phyloP scores from a whole-genome alignment of 1,140 invertebrate species.

The Ostrea denselamellosa region DNA sequence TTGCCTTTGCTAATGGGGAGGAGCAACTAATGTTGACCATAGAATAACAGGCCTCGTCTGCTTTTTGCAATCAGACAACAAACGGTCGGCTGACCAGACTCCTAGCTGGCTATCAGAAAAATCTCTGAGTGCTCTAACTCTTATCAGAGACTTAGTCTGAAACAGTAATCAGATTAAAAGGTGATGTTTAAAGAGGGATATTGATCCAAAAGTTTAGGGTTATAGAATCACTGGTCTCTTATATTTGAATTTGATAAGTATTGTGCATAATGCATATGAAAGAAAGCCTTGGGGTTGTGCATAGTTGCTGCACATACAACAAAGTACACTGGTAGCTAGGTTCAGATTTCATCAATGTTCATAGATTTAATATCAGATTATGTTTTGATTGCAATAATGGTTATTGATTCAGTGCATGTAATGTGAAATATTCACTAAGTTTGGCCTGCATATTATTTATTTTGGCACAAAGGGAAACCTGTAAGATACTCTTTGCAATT shows the following conservation, averaged over 20 bases:
- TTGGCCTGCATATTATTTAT: neutral
- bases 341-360: constrained; percentile 25
- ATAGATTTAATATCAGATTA: constrained; percentile 17
- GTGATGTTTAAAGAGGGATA: no score
- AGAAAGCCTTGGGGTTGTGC: neutral
- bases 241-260: neutral
- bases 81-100: neutral
- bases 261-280: neutral
- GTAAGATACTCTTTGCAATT: no score
- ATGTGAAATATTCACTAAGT: neutral
- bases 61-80: constrained; percentile 4
- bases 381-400: constrained; percentile 3
- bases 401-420: neutral
- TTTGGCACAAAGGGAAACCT: no score
- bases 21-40: no score
- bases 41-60: neutral
- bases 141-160: no score
- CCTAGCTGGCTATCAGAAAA: neutral
- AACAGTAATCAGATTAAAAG: no score
- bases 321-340: neutral
- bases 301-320: neutral
- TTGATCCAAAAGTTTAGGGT: neutral
- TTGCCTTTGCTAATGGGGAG: no score
- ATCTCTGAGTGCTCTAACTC: no score
- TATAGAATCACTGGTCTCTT: neutral